Conservation (phyloP, 2,797 vertebrate species). For the Lacerta agilis region DNA sequence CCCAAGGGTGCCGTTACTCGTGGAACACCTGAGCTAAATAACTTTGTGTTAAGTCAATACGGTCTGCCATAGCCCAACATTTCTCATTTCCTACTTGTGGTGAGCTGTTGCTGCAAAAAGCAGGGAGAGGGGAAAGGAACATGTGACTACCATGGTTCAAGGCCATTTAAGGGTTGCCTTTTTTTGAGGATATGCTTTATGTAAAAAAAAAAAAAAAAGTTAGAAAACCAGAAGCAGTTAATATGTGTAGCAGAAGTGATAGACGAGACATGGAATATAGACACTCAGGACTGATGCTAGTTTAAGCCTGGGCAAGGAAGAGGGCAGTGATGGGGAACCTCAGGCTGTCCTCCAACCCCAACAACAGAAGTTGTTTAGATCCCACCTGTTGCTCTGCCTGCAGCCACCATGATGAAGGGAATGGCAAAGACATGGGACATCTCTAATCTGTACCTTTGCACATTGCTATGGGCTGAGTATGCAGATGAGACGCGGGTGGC, state of each 20-base stretch:
- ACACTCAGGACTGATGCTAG: background rate
- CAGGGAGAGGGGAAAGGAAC: conserved; percentile 21
- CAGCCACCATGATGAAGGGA: background rate
- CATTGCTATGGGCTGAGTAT: background rate
- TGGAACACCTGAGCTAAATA: conserved; percentile 69
- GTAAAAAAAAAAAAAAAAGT: conserved; percentile 30
- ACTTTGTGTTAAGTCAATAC: conserved; percentile 58
- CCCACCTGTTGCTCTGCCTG: background rate
- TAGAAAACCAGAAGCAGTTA: conserved; percentile 56
- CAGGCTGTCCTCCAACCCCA: background rate
- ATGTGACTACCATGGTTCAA: conserved; percentile 62
- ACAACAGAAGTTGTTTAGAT: background rate
- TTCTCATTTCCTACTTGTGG: conserved; percentile 74
- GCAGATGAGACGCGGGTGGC: too few relatives aligned
- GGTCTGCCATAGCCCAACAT: conserved; percentile 59
- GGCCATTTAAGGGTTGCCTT: conserved; percentile 41
- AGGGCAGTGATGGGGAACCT: background rate
- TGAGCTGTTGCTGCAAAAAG: conserved; percentile 57
- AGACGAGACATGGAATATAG: conserved; percentile 20
- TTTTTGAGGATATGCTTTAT: background rate
- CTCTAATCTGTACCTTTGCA: background rate
- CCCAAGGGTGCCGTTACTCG: conserved; percentile 50
- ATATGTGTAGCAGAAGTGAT: background rate
- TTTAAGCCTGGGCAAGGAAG: background rate
- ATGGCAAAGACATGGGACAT: background rate